phyloP scores from a whole-genome alignment of 2,888 invertebrate species.

The Amiota minor region DNA sequence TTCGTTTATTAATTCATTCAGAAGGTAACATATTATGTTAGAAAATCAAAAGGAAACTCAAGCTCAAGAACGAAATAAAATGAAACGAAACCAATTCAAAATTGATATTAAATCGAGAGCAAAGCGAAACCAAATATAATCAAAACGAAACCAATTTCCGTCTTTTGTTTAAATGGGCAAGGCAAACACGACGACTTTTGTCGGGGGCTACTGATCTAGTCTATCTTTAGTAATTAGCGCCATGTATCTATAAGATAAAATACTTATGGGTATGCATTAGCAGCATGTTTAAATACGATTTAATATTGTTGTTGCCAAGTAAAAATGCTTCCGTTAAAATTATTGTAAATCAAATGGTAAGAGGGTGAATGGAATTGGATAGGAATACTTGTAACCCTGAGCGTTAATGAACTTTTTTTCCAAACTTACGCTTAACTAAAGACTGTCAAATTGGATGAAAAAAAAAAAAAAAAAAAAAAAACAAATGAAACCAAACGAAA shows the following conservation, averaged over 20 bases:
- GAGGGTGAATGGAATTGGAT: no score
- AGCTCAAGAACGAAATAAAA: background rate
- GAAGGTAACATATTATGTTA: no score
- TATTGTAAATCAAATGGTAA: no score
- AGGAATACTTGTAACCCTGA: no score
- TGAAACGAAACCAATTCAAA: constrained; percentile 11
- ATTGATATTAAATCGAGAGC: constrained; percentile 12
- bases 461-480: no score
- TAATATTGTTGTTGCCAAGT: no score
- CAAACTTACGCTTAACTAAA: no score
- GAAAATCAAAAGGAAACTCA: constrained; percentile 3
- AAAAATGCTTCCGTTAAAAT: no score
- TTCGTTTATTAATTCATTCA: background rate
- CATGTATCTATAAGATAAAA: constrained; percentile 6
- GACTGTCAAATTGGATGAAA: no score
- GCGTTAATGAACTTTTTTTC: no score
- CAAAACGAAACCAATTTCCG: constrained; percentile 23
- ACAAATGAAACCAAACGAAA: background rate
- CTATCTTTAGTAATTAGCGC: constrained; percentile 36
- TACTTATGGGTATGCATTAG: no score
- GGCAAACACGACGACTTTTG: background rate
- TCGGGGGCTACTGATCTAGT: background rate
- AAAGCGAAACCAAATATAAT: constrained; percentile 6
- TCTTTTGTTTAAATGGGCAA: background rate
- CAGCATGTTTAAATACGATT: no score